phyloP scores from a whole-genome alignment of 2,113 vertebrate species.

The Himantopus leucocephalus region DNA sequence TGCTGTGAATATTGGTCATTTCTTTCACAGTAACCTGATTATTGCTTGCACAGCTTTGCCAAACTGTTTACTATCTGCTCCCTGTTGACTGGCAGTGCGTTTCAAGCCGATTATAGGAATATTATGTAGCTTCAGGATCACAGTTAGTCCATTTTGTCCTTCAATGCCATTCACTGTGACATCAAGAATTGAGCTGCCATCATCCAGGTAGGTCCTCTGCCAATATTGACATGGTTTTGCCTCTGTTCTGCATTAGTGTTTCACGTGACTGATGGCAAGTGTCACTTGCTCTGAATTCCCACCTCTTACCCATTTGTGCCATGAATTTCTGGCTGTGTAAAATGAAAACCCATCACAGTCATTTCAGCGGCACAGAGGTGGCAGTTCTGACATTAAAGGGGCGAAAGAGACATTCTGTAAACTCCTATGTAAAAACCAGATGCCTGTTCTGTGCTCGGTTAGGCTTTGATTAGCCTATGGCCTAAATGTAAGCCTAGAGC shows the following conservation, averaged over 20 bases:
- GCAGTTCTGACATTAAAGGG: not conserved
- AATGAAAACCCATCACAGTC: not conserved
- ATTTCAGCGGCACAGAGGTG: not conserved
- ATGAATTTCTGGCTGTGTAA: not conserved
- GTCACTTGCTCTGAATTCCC: not conserved
- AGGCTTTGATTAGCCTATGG: not conserved
- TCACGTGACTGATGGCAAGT: not conserved
- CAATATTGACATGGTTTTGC: accelerated
- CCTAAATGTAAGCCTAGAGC: not conserved
- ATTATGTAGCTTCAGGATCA: not conserved
- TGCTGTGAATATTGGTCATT: not conserved
- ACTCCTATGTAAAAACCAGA: not conserved
- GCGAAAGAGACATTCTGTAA: not conserved
- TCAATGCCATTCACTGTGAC: not conserved
- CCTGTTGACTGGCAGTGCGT: not conserved
- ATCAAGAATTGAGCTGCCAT: not conserved
- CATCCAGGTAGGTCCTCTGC: not conserved
- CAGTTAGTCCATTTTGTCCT: not conserved
- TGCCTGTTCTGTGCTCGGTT: not conserved
- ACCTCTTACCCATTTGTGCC: not conserved
- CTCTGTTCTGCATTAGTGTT: not conserved
- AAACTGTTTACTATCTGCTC: not conserved
- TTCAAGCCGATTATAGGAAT: not conserved
- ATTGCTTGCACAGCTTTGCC: not conserved
- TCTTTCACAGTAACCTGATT: not conserved